A percentile compares a stretch with the other conserved stretches of the same genome.
Conservation (phyloP, 2,797 vertebrate species). For the Acropternis orthonyx region DNA sequence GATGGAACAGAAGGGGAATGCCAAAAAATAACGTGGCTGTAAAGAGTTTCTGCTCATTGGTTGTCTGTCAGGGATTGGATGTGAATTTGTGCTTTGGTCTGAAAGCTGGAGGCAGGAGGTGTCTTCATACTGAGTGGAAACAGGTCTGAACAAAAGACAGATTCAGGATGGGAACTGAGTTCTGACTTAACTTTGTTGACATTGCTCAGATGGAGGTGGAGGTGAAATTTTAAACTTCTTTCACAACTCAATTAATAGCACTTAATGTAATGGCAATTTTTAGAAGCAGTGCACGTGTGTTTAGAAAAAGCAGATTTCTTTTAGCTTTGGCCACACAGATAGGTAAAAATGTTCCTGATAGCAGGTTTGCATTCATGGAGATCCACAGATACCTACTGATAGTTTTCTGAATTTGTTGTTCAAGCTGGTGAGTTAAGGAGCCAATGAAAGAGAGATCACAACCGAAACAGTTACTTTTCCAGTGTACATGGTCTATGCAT, state of each 20-base stretch:
- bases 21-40: not conserved
- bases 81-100: not conserved
- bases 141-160: not conserved
- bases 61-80: not conserved
- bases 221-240: not conserved
- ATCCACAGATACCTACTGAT: not conserved
- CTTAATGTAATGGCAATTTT: rapidly evolving
- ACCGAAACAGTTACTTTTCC: not conserved
- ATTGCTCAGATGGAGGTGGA: not conserved
- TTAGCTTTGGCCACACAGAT: not conserved
- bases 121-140: not conserved
- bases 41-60: not conserved
- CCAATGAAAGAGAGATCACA: not conserved
- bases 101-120: not conserved
- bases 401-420: not conserved
- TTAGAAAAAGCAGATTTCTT: not conserved
- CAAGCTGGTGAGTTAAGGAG: not conserved
- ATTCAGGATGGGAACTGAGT: not conserved
- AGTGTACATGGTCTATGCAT: not conserved
- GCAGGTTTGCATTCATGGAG: not conserved
- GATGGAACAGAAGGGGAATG: not conserved
- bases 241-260: not conserved
- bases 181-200: not conserved
- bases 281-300: not conserved
- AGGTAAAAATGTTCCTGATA: not conserved